A percentile compares a stretch with the other conserved stretches of the same genome.
Evolutionary conservation across 2,888 invertebrate genomes (phyloP).

Genomic region (Pristionchus mayeri): DNA sequence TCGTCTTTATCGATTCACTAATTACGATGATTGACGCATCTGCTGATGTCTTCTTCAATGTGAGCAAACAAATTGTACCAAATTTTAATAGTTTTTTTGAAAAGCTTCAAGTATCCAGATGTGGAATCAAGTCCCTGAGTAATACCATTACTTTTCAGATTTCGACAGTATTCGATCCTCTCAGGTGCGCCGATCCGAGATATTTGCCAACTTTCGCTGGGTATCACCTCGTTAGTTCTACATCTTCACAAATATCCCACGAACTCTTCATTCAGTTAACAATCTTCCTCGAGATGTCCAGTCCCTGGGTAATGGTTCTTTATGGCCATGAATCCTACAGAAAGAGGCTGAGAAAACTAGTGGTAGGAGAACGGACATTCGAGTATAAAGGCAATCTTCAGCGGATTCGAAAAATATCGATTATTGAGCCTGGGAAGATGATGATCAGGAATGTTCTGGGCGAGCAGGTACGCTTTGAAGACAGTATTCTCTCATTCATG

Average conservation of each 20-base stretch:
- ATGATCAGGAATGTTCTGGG: conserved; percentile 10
- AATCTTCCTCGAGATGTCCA: not conserved
- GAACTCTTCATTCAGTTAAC: not conserved
- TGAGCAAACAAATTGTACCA: not conserved
- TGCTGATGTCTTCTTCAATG: not conserved
- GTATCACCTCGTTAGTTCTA: not conserved
- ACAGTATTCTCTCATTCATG: no score
- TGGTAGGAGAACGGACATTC: not conserved
- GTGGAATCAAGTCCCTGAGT: no score
- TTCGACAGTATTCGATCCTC: not conserved
- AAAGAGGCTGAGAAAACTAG: not conserved
- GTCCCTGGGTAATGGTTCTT: not conserved
- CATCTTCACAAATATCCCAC: no score
- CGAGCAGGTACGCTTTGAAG: not conserved
- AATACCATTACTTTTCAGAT: no score
- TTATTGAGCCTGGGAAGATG: not conserved
- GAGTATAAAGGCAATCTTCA: not conserved
- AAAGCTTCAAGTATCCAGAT: no score
- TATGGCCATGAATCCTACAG: conserved; percentile 1
- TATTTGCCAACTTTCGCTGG: not conserved
- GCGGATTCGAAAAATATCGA: not conserved
- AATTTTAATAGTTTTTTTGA: no score
- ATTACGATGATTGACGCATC: not conserved
- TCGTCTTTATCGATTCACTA: not conserved
- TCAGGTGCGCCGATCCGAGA: not conserved